Conservation (phyloP, 2,113 vertebrate genomes). For the Tautogolabrus adspersus region DNA sequence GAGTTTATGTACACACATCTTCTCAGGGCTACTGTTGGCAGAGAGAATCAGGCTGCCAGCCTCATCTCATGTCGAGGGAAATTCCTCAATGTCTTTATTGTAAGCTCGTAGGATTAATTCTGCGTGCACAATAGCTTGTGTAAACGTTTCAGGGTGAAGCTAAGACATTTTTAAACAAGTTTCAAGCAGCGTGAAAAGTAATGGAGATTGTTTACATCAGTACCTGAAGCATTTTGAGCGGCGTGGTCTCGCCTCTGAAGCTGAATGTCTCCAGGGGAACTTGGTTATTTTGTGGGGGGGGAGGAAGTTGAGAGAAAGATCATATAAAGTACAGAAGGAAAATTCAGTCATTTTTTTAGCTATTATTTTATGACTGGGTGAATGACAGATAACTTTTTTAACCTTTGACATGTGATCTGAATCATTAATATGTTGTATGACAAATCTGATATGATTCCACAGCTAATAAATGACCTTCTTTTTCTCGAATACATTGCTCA, state of each 20-base stretch:
- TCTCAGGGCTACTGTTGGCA: constrained; percentile 74
- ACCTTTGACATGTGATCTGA: neutral
- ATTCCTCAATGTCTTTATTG: constrained; percentile 79
- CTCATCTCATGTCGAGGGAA: constrained; percentile 65
- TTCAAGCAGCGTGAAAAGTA: constrained; percentile 66
- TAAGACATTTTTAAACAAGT: constrained; percentile 76
- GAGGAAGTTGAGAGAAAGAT: neutral
- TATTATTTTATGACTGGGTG: constrained; percentile 3
- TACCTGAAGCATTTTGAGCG: constrained; percentile 53
- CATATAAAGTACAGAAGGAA: constrained; percentile 2
- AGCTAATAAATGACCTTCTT: neutral
- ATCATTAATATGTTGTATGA: neutral
- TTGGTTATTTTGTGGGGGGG: neutral
- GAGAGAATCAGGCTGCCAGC: constrained; percentile 71
- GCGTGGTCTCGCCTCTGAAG: constrained; percentile 7
- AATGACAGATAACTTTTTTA: neutral
- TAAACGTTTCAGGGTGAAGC: constrained; percentile 66
- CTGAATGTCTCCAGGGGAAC: constrained; percentile 7
- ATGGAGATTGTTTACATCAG: constrained; percentile 66
- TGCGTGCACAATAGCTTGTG: constrained; percentile 64
- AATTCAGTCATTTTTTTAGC: neutral
- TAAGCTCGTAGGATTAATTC: constrained; percentile 75
- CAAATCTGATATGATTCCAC: neutral
- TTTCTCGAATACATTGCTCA: neutral
- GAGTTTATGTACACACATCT: constrained; percentile 77